phyloP scores from a whole-genome alignment of 2,888 invertebrate species.

The Zeuzera pyrina region DNA sequence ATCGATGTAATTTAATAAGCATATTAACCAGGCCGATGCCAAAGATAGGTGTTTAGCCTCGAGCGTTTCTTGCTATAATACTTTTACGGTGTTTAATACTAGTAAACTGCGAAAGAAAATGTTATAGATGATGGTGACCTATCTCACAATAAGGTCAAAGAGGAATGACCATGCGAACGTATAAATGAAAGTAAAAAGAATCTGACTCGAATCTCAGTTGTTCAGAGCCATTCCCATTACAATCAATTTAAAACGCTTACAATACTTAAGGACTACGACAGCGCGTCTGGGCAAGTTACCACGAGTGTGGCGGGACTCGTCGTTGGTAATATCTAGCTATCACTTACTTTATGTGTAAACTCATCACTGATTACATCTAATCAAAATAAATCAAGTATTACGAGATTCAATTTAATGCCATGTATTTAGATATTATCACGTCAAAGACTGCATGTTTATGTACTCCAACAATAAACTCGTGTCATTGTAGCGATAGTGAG shows the following conservation, averaged over 20 bases:
- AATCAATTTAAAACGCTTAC: conserved; percentile 62
- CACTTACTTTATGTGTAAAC: no score
- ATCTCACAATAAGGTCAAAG: conserved; percentile 53
- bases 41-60: conserved; percentile 53
- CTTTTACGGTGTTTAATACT: conserved; percentile 44
- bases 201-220: conserved; percentile 58
- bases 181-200: conserved; percentile 54
- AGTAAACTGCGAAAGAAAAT: conserved; percentile 28
- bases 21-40: conserved; percentile 64
- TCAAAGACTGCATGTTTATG: conserved; percentile 34
- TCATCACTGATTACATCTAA: conserved; percentile 33
- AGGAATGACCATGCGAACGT: conserved; percentile 65
- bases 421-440: conserved; percentile 19
- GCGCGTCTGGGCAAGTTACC: conserved; percentile 44
- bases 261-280: conserved; percentile 37
- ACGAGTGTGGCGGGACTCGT: conserved; percentile 51
- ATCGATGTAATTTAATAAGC: conserved; percentile 70
- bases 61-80: conserved; percentile 39
- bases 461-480: conserved; percentile 32
- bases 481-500: conserved; percentile 28
- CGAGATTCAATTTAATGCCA: conserved; percentile 11
- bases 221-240: conserved; percentile 59
- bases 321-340: no score
- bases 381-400: conserved; percentile 27
- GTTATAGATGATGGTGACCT: conserved; percentile 12